phyloP scores from a whole-genome alignment of 2,797 vertebrate genomes.

The Champsocephalus gunnari region DNA sequence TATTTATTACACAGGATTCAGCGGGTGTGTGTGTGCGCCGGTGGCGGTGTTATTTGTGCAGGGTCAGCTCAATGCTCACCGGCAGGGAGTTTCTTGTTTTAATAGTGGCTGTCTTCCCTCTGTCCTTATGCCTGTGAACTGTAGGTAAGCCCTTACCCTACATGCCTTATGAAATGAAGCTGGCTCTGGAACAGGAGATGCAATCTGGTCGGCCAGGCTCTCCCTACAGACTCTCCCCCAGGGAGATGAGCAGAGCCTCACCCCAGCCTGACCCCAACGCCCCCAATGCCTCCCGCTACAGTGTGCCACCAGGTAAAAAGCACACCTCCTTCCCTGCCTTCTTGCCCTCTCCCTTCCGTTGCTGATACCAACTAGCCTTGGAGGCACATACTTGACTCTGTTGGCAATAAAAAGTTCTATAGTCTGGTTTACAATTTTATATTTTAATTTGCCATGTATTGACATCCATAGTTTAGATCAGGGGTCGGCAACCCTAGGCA shows the following conservation, averaged over 20 bases:
- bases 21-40: constrained; percentile 15
- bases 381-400: constrained; percentile 4
- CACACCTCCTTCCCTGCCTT: constrained; percentile 47
- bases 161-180: constrained; percentile 91
- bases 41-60: constrained; percentile 32
- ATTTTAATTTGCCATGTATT: constrained; percentile 14
- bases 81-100: constrained; percentile 60
- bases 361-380: constrained; percentile 15
- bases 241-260: constrained; percentile 89
- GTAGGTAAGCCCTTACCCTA: constrained; percentile 91
- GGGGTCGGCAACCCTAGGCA: too few relatives aligned
- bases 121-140: constrained; percentile 71
- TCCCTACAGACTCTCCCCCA: constrained; percentile 90
- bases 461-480: background rate
- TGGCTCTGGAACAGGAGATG: constrained; percentile 90
- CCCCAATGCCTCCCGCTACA: constrained; percentile 85
- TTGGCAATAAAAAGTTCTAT: constrained; percentile 1
- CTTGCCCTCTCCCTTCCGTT: constrained; percentile 37
- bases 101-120: constrained; percentile 69
- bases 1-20: constrained; percentile 50
- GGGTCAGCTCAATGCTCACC: constrained; percentile 46
- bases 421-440: background rate
- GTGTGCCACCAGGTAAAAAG: constrained; percentile 92
- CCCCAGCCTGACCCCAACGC: constrained; percentile 87
- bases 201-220: constrained; percentile 90